Evolutionary conservation across 2,888 invertebrate genomes (phyloP).

Genomic region (Dolomedes plantarius): DNA sequence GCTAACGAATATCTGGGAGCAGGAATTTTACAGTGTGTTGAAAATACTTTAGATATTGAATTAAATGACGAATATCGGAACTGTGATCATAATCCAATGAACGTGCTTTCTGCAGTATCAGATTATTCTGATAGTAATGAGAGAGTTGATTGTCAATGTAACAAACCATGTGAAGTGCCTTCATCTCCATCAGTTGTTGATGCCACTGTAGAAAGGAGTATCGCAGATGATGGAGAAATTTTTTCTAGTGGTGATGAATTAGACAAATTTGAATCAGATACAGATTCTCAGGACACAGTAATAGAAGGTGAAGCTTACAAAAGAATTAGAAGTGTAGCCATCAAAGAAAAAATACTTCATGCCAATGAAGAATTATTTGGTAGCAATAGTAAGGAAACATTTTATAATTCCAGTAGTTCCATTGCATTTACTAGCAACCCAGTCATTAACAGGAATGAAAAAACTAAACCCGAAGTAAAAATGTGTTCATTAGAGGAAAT

Average conservation of each 20-base stretch:
- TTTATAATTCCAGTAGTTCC: not conserved
- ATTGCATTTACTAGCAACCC: not conserved
- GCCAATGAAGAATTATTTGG: slow-evolving; percentile 75
- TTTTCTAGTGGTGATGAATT: slow-evolving; percentile 65
- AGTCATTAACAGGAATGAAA: not conserved
- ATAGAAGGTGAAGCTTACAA: slow-evolving; percentile 73
- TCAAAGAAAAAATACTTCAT: slow-evolving; percentile 73
- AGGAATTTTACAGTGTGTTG: slow-evolving; percentile 41
- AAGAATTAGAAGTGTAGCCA: slow-evolving; percentile 73
- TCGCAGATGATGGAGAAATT: slow-evolving; percentile 58
- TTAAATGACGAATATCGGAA: not conserved
- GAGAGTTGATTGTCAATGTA: slow-evolving; percentile 59
- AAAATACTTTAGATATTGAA: slow-evolving; percentile 39
- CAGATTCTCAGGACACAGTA: slow-evolving; percentile 74
- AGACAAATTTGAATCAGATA: slow-evolving; percentile 72
- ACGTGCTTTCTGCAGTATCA: not conserved
- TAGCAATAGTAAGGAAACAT: slow-evolving; percentile 33
- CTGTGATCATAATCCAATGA: slow-evolving; percentile 5
- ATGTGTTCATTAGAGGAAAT: slow-evolving; percentile 2
- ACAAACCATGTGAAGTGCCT: slow-evolving; percentile 65
- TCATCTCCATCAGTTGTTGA: slow-evolving; percentile 64
- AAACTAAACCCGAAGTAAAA: not conserved
- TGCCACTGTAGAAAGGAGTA: slow-evolving; percentile 53
- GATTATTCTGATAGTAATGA: slow-evolving; percentile 31
- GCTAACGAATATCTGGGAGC: slow-evolving; percentile 19